A percentile compares a stretch with the other conserved stretches of the same genome.
phyloP scores from a whole-genome alignment of 2,797 vertebrate genomes.

The Nasua narica region DNA sequence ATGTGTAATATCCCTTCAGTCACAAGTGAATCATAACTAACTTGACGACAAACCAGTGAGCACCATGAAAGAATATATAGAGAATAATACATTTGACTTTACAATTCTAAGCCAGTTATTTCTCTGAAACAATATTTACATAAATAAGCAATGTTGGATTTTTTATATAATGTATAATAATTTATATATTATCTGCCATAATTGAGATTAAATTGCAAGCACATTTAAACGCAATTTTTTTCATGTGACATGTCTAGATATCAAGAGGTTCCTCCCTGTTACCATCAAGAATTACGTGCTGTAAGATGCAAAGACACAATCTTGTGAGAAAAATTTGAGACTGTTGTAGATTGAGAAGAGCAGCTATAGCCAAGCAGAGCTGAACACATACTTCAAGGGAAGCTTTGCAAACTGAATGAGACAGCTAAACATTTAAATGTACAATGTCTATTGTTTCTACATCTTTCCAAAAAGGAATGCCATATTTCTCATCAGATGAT shows the following conservation, averaged over 20 bases:
- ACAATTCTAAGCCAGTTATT: conserved; percentile 70
- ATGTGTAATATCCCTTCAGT: conserved; percentile 68
- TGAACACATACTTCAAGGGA: conserved; percentile 35
- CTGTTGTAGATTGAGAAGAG: not conserved
- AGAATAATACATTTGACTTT: conserved; percentile 73
- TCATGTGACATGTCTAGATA: conserved; percentile 52
- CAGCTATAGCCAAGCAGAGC: not conserved
- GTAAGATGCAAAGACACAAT: conserved; percentile 28
- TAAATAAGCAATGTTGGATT: conserved; percentile 68
- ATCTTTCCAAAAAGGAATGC: not conserved
- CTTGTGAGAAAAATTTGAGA: not conserved
- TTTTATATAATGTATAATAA: conserved; percentile 72
- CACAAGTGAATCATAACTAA: conserved; percentile 56
- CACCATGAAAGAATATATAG: not conserved
- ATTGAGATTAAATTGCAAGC: conserved; percentile 57
- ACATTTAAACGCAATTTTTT: not conserved
- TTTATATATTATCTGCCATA: conserved; percentile 73
- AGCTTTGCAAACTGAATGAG: not conserved
- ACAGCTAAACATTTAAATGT: not conserved
- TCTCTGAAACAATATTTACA: conserved; percentile 75
- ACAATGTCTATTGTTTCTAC: not conserved
- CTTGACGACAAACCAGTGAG: conserved; percentile 64
- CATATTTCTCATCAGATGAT: not conserved
- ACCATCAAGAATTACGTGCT: conserved; percentile 51
- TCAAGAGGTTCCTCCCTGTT: conserved; percentile 48